A percentile compares a stretch with the other conserved stretches of the same genome.
Conservation (phyloP, 2,888 invertebrate genomes). For the Tetrapedia diversipes region DNA sequence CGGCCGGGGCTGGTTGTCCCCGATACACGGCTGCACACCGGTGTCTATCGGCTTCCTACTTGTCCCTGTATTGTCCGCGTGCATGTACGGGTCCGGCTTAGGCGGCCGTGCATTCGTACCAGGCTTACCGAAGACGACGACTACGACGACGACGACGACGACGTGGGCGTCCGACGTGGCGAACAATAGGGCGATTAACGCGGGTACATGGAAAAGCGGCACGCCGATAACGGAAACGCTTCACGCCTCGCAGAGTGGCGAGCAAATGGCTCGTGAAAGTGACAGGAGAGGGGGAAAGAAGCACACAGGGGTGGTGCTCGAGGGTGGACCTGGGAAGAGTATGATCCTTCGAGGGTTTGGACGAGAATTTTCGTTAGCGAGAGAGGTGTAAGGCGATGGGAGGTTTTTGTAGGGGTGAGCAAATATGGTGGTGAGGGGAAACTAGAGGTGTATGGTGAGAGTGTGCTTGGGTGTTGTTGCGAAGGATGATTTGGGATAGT, state of each 20-base stretch:
- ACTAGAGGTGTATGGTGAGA: neutral
- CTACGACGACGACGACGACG: slow-evolving; percentile 30
- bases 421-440: too few relatives aligned
- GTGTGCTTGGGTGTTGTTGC: too few relatives aligned
- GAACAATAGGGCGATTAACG: slow-evolving; percentile 69
- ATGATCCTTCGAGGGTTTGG: neutral
- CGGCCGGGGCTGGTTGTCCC: slow-evolving; percentile 53
- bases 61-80: slow-evolving; percentile 45
- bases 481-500: too few relatives aligned
- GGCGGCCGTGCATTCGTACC: slow-evolving; percentile 46
- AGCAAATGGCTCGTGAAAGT: slow-evolving; percentile 35
- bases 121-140: slow-evolving; percentile 62
- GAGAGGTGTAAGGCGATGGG: too few relatives aligned
- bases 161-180: slow-evolving; percentile 54
- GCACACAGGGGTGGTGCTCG: neutral
- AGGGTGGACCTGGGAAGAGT: neutral
- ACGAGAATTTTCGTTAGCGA: too few relatives aligned
- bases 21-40: slow-evolving; percentile 57
- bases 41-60: slow-evolving; percentile 39
- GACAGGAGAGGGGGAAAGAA: neutral
- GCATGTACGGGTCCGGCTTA: slow-evolving; percentile 46
- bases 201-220: slow-evolving; percentile 63
- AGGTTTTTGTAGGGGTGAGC: too few relatives aligned
- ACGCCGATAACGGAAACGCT: slow-evolving; percentile 64
- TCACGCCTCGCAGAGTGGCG: slow-evolving; percentile 39